Evolutionary conservation across 1,140 invertebrate genomes (phyloP).

Genomic region (Batillaria attramentaria): DNA sequence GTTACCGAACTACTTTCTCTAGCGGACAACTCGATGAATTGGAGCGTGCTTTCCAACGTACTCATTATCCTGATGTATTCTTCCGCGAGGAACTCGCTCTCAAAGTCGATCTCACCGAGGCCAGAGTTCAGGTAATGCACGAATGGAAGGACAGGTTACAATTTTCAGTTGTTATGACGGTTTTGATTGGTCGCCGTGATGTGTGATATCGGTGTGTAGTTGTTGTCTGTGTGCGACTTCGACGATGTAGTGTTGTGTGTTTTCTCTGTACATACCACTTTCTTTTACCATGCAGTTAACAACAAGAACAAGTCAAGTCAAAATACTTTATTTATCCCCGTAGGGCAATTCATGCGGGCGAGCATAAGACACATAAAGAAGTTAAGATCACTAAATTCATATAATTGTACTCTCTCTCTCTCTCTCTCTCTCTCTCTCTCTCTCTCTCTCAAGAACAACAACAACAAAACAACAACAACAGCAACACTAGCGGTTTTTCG

Average conservation of each 20-base stretch:
- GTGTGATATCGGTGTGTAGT: not conserved
- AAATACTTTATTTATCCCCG: too few species aligned
- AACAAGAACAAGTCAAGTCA: too few species aligned
- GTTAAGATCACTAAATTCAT: too few species aligned
- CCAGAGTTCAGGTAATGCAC: slow-evolving; percentile 61
- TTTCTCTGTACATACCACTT: not conserved
- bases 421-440: too few species aligned
- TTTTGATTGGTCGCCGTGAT: not conserved
- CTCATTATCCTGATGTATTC: slow-evolving; percentile 71
- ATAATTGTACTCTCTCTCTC: too few species aligned
- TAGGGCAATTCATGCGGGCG: too few species aligned
- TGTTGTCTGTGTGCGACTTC: not conserved
- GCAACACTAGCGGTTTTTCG: not conserved
- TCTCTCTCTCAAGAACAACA: too few species aligned
- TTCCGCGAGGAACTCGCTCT: slow-evolving; percentile 65
- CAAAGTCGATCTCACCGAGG: slow-evolving; percentile 65
- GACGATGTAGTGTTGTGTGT: not conserved
- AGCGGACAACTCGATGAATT: slow-evolving; percentile 69
- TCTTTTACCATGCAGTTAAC: not conserved
- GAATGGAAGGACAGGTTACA: not conserved
- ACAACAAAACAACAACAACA: too few species aligned
- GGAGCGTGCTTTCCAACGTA: slow-evolving; percentile 68
- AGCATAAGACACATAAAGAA: too few species aligned
- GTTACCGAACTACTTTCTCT: slow-evolving; percentile 70
- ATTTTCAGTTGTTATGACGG: too few species aligned